Conservation (phyloP, 2,888 invertebrate species). For the Lucinisca nassula region DNA sequence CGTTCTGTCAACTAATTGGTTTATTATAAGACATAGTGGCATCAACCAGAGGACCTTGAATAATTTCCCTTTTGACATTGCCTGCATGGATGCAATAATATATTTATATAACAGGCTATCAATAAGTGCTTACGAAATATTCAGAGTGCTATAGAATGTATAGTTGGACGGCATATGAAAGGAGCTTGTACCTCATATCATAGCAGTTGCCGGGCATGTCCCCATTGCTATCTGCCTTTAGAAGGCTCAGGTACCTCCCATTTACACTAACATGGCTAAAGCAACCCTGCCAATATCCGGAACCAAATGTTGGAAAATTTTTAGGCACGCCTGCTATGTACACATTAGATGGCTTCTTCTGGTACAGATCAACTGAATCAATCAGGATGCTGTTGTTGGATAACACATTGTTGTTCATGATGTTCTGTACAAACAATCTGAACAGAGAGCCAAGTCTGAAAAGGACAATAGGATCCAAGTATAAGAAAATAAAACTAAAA, state of each 20-base stretch:
- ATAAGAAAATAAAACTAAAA: neutral
- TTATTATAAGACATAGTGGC: too few relatives aligned
- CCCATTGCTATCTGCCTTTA: conserved; percentile 9
- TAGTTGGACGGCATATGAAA: too few relatives aligned
- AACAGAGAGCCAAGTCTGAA: neutral
- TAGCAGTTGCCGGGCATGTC: neutral
- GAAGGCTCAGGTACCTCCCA: neutral
- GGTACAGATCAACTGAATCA: neutral
- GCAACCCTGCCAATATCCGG: conserved; percentile 17
- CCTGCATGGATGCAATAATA: too few relatives aligned
- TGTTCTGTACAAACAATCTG: neutral
- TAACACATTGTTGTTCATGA: neutral
- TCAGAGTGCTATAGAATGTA: too few relatives aligned
- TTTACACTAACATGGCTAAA: conserved; percentile 7
- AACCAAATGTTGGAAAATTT: conserved; percentile 1
- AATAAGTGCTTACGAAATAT: too few relatives aligned
- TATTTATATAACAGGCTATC: too few relatives aligned
- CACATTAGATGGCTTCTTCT: neutral
- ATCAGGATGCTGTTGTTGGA: neutral
- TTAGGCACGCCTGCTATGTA: neutral
- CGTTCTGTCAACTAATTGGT: too few relatives aligned
- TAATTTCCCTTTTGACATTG: too few relatives aligned
- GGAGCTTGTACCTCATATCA: conserved; percentile 1
- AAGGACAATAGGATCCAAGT: neutral
- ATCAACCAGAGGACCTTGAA: too few relatives aligned